These are phyloP conservation scores for Mesocricetus auratus DNA, from an alignment of 2,113 vertebrate species.

Conservation along the genomic window DNA sequence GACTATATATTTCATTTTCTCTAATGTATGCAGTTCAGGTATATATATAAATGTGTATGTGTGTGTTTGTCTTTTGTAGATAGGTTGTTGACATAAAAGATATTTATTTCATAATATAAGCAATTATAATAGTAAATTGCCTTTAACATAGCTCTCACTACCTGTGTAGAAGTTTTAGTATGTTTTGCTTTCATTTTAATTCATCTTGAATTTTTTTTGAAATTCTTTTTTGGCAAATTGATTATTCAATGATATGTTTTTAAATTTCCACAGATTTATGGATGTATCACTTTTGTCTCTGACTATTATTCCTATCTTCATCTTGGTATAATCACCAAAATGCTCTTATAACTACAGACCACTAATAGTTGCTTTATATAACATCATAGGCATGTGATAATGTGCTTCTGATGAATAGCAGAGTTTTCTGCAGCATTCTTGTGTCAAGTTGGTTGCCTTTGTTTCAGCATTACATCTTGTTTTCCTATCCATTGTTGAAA, in stretches of 20 bases:
- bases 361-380: not conserved
- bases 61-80: too few species aligned
- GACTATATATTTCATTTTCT: not conserved
- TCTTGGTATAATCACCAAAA: not conserved
- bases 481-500: not conserved
- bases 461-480: not conserved
- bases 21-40: not conserved
- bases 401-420: not conserved
- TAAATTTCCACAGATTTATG: not conserved
- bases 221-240: not conserved
- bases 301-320: not conserved
- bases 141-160: not conserved
- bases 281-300: not conserved
- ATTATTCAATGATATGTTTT: not conserved
- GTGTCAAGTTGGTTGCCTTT: not conserved
- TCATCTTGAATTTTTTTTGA: not conserved
- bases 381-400: not conserved
- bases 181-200: not conserved
- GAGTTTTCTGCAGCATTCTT: not conserved
- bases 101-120: not conserved
- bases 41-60: too few species aligned
- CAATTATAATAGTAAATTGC: not conserved
- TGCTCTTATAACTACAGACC: not conserved
- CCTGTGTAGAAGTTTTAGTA: not conserved
- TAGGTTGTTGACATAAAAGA: too few species aligned